Percentiles rank a stretch among this genome's conserved stretches.
These are phyloP conservation scores for Glaucopsyche alexis DNA, from an alignment of 2,888 invertebrate genomes.

Conservation along the genomic window DNA sequence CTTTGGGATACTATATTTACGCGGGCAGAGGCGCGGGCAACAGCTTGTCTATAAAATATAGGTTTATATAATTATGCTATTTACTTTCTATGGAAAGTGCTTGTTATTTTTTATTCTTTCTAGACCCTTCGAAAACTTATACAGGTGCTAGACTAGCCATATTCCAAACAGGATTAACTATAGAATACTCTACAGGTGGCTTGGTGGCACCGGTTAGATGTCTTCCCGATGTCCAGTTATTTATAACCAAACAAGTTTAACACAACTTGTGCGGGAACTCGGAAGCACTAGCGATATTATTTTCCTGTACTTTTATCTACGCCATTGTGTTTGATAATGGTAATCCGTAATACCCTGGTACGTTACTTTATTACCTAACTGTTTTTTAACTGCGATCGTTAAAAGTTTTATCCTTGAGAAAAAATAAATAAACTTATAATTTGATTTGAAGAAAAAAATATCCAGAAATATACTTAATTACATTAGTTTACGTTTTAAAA, in stretches of 20 bases:
- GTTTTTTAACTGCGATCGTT: not conserved
- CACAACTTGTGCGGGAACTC: not conserved
- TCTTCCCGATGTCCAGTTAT: slow-evolving; percentile 10
- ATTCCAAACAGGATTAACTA: not conserved
- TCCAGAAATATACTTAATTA: not conserved
- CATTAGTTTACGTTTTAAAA: no score
- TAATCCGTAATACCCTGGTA: no score
- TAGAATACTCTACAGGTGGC: no score
- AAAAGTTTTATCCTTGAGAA: not conserved
- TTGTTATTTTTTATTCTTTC: not conserved
- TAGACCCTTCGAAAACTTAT: not conserved
- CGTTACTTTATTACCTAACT: slow-evolving; percentile 7
- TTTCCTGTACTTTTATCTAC: not conserved
- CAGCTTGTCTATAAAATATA: no score
- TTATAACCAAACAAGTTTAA: slow-evolving; percentile 11
- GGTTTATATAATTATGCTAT: no score
- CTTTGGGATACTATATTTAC: no score
- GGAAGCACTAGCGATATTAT: not conserved
- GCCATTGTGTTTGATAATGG: not conserved
- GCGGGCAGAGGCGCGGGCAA: no score
- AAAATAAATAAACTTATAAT: not conserved
- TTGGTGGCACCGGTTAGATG: not conserved
- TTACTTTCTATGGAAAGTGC: not conserved
- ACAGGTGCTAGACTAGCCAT: not conserved
- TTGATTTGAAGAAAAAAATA: not conserved